Base-by-base conservation (phyloP, 1,140 invertebrate species). In the Drosophila fuyamai region DNA sequence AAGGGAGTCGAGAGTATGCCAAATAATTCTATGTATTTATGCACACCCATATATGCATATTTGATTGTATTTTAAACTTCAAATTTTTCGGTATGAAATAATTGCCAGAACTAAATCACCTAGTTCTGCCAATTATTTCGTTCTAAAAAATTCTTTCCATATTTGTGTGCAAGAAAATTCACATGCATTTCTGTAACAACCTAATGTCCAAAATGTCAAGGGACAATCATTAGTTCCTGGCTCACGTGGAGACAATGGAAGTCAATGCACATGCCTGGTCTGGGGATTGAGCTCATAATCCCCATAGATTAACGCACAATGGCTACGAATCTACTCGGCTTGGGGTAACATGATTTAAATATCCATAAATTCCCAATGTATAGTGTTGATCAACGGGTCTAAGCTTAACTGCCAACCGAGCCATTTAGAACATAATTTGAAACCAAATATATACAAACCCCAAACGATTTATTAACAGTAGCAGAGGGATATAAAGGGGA, bases 321-420 rank as follows among this genome's bases (percentile, higher is more conserved):
- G 48, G 54, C 44, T 38, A 46, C 9, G 38, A 56, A 51, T 62
- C 55, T 44, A 66, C 58, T 54, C 46, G 38, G 35, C 23, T 27
- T 13, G 43, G 56, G 35, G 27, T 23, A 47, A 71, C 56, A 75
- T 66, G 72, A 71, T 86, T 88, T 81, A 79, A 68, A 47, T 50
- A 57, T 62, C 60, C 68, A 74, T 82, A 78, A 86, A 86, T 81
- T 76, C 61, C 48, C 55, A 65, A 61, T 57, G 57, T 41, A 62
- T 54, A 75, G 53, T 61, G 68, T 57, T 65, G 81, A 81, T 81
- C 77, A 84, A 70, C 56, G 72, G 67, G 13, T 40, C 60, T 55
- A 54, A 47, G 61, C 44, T 23, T 12, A 27, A 38, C 5, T 13
- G 38, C 7, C 56, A 85, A 53, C 55, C 51, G 57, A 55, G 74